These are phyloP conservation scores for Linnaemya tessellans DNA, from an alignment of 2,888 invertebrate genomes.

Conservation along the genomic window DNA sequence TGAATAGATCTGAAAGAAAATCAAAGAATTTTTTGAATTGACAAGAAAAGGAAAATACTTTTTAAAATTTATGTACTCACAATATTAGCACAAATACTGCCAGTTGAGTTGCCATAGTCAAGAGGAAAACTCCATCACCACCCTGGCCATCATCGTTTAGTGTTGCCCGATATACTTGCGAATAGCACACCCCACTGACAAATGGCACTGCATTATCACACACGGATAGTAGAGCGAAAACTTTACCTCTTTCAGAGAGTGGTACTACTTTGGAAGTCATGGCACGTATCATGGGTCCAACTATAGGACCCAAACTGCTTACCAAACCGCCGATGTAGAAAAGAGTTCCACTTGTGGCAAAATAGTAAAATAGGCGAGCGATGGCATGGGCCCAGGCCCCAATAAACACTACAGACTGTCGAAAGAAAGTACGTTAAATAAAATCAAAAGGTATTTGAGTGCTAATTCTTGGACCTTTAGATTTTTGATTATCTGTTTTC, in stretches of 20 bases:
- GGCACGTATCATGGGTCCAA: slow-evolving; percentile 91
- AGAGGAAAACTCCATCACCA: slow-evolving; percentile 87
- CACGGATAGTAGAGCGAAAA: slow-evolving; percentile 90
- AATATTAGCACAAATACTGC: slow-evolving; percentile 86
- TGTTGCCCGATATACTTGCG: slow-evolving; percentile 88
- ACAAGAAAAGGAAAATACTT: neutral
- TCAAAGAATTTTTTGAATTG: neutral
- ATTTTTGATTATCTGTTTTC: too few relatives aligned
- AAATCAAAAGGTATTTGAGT: neutral
- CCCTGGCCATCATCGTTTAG: slow-evolving; percentile 85
- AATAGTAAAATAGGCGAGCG: slow-evolving; percentile 88
- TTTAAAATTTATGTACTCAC: slow-evolving; percentile 85
- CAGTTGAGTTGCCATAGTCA: slow-evolving; percentile 89
- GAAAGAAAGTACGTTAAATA: neutral
- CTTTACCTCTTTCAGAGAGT: slow-evolving; percentile 89
- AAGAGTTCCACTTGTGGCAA: slow-evolving; percentile 84
- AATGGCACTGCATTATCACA: slow-evolving; percentile 92
- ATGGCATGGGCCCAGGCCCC: slow-evolving; percentile 88
- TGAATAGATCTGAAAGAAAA: slow-evolving; percentile 79
- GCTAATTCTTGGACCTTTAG: too few relatives aligned
- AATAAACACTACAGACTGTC: slow-evolving; percentile 87
- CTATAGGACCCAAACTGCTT: slow-evolving; percentile 90
- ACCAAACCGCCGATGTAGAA: slow-evolving; percentile 90
- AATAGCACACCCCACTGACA: slow-evolving; percentile 89
- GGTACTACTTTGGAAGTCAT: slow-evolving; percentile 91